A percentile compares a stretch with the other conserved stretches of the same genome.
These are phyloP conservation scores for Peromyscus nudipes DNA, from an alignment of 2,797 vertebrate species.

Conservation along the genomic window DNA sequence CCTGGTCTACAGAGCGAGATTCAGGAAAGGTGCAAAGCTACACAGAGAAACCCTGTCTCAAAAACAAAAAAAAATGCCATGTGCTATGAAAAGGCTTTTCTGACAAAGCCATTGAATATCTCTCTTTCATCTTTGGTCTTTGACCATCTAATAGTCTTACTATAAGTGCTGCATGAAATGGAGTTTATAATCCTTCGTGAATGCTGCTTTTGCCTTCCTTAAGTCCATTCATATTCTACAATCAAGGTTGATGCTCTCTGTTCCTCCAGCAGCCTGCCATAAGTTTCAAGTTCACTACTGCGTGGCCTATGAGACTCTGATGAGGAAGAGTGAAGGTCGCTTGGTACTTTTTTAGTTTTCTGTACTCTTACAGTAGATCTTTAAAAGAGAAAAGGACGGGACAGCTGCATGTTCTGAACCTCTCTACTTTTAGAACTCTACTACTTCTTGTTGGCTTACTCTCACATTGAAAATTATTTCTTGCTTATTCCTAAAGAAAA, in stretches of 20 bases:
- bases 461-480: not conserved
- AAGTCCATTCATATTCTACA: not conserved
- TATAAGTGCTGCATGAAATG: not conserved
- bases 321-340: not conserved
- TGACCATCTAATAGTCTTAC: not conserved
- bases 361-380: not conserved
- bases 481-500: not conserved
- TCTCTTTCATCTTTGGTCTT: not conserved
- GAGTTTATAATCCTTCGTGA: not conserved
- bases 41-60: too few species aligned
- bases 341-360: not conserved
- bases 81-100: not conserved
- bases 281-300: not conserved
- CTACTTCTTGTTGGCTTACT: not conserved
- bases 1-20: too few species aligned
- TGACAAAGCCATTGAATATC: not conserved
- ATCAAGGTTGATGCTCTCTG: not conserved
- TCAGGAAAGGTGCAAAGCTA: too few species aligned
- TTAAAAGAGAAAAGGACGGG: not conserved
- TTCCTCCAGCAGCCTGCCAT: not conserved
- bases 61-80: not conserved
- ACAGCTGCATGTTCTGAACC: not conserved
- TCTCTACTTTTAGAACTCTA: not conserved
- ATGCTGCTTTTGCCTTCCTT: conserved; percentile 29
- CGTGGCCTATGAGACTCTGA: not conserved